phyloP scores from a whole-genome alignment of 1,140 invertebrate genomes.

The Neodiprion pinetum region DNA sequence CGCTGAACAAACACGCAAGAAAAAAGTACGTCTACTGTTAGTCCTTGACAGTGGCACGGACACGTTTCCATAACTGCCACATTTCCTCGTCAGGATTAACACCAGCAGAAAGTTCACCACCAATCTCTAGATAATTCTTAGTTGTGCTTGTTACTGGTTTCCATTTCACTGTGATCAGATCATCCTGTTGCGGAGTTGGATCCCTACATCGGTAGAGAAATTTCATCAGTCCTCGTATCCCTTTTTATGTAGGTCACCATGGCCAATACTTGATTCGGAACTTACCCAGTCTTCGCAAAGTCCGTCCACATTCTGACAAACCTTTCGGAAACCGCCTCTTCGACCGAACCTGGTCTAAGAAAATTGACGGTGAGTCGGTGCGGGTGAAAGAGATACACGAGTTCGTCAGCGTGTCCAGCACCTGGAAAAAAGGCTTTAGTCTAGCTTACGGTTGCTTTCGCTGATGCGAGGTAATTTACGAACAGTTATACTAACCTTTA shows the following conservation, averaged over 20 bases:
- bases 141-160: constrained; percentile 39
- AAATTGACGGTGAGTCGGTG: background rate
- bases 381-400: background rate
- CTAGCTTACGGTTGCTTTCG: background rate
- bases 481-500: background rate
- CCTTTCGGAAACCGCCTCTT: background rate
- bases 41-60: background rate
- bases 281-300: background rate
- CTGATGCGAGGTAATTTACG: too few relatives aligned
- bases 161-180: constrained; percentile 50
- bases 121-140: constrained; percentile 52
- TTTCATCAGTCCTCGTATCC: too few relatives aligned
- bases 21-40: background rate
- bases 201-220: constrained; percentile 42
- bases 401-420: background rate
- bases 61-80: background rate
- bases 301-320: background rate
- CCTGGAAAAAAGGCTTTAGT: background rate
- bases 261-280: background rate
- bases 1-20: too few relatives aligned
- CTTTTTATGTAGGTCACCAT: too few relatives aligned
- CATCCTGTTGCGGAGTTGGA: constrained; percentile 50
- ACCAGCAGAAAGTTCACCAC: constrained; percentile 32
- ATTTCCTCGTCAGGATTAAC: constrained; percentile 32
- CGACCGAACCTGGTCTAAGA: background rate